Evolutionary conservation across 2,888 invertebrate genomes (phyloP).

Genomic region (Eupithecia centaureata): DNA sequence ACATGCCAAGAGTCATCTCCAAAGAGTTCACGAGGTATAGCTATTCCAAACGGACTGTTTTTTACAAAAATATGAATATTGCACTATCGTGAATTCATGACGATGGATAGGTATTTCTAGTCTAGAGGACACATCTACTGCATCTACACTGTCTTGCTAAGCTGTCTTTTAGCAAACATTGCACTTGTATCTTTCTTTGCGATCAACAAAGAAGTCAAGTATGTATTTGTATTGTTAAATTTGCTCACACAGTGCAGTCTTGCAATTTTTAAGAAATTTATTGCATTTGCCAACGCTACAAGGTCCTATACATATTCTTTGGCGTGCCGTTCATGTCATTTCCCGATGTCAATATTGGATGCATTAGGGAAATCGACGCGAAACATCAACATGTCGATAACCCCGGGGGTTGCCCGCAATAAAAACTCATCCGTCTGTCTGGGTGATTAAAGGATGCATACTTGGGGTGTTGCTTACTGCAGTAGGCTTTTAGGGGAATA

Average conservation of each 20-base stretch:
- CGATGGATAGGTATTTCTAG: too few species aligned
- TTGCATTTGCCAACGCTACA: not conserved
- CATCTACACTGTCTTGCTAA: too few species aligned
- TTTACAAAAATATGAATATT: too few species aligned
- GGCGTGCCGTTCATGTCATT: not conserved
- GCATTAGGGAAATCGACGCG: conserved; percentile 27
- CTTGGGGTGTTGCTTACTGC: conserved; percentile 34
- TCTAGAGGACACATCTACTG: too few species aligned
- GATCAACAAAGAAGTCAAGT: too few species aligned
- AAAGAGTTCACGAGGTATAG: not conserved
- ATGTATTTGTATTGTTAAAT: too few species aligned
- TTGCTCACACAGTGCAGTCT: too few species aligned
- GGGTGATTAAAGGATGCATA: conserved; percentile 47
- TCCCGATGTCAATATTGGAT: conserved; percentile 13
- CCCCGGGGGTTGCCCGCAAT: conserved; percentile 40
- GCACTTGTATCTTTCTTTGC: too few species aligned
- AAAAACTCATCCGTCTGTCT: conserved; percentile 54
- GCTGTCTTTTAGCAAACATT: not conserved
- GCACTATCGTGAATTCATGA: too few species aligned
- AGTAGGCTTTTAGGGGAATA: conserved; percentile 39
- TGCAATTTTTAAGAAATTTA: too few species aligned
- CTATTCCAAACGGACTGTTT: not conserved
- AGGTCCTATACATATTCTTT: not conserved
- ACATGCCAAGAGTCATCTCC: not conserved
- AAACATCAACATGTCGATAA: conserved; percentile 34